phyloP scores from a whole-genome alignment of 2,888 invertebrate genomes.

The Ophion costatus region DNA sequence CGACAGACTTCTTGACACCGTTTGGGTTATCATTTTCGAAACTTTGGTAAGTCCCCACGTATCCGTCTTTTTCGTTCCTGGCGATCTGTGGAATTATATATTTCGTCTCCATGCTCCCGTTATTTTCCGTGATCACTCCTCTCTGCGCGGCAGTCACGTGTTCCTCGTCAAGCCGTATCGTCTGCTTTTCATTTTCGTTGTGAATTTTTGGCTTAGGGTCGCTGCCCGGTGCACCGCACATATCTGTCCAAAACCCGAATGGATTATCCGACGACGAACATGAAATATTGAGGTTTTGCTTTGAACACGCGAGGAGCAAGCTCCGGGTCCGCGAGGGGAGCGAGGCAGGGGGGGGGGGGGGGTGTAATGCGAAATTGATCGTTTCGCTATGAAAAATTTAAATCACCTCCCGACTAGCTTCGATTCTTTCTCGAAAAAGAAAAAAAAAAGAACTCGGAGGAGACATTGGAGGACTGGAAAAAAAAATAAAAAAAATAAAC shows the following conservation, averaged over 20 bases:
- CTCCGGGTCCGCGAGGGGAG: background rate
- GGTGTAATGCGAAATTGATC: constrained; percentile 14
- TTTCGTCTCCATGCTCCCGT: constrained; percentile 30
- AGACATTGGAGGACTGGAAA: background rate
- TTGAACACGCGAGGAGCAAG: constrained; percentile 30
- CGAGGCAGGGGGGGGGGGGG: too few relatives aligned
- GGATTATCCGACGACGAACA: background rate
- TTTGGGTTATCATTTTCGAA: constrained; percentile 62
- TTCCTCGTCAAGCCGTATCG: constrained; percentile 52
- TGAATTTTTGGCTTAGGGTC: constrained; percentile 73
- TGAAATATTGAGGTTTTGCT: constrained; percentile 17
- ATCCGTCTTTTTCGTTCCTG: constrained; percentile 70
- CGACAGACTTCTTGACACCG: constrained; percentile 69
- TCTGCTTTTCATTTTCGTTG: constrained; percentile 56
- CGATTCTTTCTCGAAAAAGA: constrained; percentile 19
- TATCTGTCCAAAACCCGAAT: constrained; percentile 72
- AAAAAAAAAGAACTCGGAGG: background rate
- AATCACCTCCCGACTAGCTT: constrained; percentile 1
- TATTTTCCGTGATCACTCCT: constrained; percentile 15
- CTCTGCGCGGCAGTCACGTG: constrained; percentile 61
- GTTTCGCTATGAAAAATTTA: constrained; percentile 42
- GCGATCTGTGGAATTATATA: constrained; percentile 47
- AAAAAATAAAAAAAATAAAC: constrained; percentile 4
- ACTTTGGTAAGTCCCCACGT: constrained; percentile 68
- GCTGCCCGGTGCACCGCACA: constrained; percentile 80